Evolutionary conservation across 1,140 invertebrate genomes (phyloP).

Genomic region (Tyrophagus putrescentiae): DNA sequence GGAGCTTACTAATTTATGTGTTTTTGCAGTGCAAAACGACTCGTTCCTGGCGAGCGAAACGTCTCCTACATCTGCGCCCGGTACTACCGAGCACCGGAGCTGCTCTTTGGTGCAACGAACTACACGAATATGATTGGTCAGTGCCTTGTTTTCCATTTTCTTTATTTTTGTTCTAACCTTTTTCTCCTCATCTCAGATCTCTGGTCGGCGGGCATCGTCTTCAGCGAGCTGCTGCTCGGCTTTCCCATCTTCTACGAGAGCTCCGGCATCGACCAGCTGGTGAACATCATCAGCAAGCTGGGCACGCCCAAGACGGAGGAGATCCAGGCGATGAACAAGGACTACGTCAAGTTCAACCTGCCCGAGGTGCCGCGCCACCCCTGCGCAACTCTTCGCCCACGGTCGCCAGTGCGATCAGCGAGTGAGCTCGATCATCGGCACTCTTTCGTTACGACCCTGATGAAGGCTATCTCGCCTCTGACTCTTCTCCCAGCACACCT

Average conservation of each 20-base stretch:
- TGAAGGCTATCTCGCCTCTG: too few species aligned
- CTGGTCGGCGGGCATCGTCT: conserved; percentile 97
- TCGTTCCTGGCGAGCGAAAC: conserved; percentile 95
- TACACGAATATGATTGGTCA: conserved; percentile 96
- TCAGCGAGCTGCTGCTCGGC: conserved; percentile 87
- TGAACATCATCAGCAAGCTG: conserved; percentile 98
- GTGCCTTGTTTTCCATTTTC: conserved; percentile 24
- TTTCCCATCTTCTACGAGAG: conserved; percentile 99
- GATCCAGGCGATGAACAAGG: conserved; percentile 99
- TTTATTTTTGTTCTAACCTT: not conserved
- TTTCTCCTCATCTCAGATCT: conserved; percentile 51
- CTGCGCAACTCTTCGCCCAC: conserved; percentile 91
- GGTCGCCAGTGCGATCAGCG: conserved; percentile 80
- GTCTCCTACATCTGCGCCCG: conserved; percentile 99
- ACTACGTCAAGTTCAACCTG: conserved; percentile 99
- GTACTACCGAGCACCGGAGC: conserved; percentile 94
- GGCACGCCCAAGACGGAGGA: conserved; percentile 97
- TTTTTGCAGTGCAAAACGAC: conserved; percentile 72
- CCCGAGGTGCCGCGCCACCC: conserved; percentile 99
- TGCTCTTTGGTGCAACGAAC: conserved; percentile 98
- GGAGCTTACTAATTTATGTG: conserved; percentile 10
- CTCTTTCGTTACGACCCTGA: conserved; percentile 94
- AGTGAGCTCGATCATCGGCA: conserved; percentile 86
- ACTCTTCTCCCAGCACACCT: too few species aligned
- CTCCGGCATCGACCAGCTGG: conserved; percentile 95